phyloP scores from a whole-genome alignment of 2,797 vertebrate genomes.

The Dendrocincla tyrannina region DNA sequence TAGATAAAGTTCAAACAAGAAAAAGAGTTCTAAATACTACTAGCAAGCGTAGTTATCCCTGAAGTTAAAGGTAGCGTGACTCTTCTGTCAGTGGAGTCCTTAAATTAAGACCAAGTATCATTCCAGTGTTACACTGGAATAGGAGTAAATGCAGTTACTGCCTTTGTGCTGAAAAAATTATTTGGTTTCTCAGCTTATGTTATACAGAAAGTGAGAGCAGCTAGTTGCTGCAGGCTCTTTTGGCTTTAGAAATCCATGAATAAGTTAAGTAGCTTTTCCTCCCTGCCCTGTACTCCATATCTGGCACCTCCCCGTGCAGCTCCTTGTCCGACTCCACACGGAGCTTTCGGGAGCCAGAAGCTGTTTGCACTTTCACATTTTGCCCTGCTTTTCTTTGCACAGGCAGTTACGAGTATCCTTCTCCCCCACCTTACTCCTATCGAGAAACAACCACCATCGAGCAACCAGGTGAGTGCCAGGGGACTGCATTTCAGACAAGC shows the following conservation, averaged over 20 bases:
- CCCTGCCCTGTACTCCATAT: too few relatives aligned
- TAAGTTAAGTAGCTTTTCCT: too few relatives aligned
- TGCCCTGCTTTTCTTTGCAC: neutral
- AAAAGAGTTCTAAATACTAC: neutral
- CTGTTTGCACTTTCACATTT: fast-evolving
- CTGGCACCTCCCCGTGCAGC: too few relatives aligned
- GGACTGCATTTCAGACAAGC: neutral
- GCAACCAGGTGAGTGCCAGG: constrained; percentile 25
- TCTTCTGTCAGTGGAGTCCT: neutral
- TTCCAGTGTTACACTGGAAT: neutral
- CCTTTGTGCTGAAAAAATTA: too few relatives aligned
- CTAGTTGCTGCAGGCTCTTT: too few relatives aligned
- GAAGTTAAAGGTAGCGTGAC: neutral
- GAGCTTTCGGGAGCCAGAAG: neutral
- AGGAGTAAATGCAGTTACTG: neutral
- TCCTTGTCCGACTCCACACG: fast-evolving
- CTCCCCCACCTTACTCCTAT: constrained; percentile 61
- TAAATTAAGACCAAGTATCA: neutral
- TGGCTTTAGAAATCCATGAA: too few relatives aligned
- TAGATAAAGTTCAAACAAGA: neutral
- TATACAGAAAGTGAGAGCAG: too few relatives aligned
- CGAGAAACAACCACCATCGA: neutral
- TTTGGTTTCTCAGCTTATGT: too few relatives aligned
- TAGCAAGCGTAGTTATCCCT: neutral
- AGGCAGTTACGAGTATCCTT: constrained; percentile 19